These are phyloP conservation scores for Caretta caretta DNA, from an alignment of 2,113 vertebrate genomes.

Conservation along the genomic window DNA sequence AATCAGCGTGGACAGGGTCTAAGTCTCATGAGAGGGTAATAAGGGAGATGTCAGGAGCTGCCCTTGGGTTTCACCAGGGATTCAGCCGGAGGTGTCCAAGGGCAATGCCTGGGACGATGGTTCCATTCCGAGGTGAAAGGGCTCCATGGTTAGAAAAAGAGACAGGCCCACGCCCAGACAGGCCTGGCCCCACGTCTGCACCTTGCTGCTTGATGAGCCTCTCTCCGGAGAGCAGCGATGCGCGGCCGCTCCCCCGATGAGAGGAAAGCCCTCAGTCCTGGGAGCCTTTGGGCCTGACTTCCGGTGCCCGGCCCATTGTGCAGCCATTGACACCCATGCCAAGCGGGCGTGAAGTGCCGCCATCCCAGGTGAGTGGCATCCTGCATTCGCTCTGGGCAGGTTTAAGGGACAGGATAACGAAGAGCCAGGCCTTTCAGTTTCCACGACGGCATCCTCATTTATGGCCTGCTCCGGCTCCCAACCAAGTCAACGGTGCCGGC, in stretches of 20 bases:
- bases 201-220: neutral
- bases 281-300: neutral
- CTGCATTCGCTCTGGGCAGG: no score
- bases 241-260: no score
- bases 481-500: neutral
- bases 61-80: neutral
- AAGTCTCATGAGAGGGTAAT: neutral
- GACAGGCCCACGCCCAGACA: neutral
- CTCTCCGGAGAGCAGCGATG: neutral
- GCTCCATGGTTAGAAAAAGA: neutral
- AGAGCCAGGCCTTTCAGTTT: neutral
- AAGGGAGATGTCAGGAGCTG: neutral
- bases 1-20: neutral
- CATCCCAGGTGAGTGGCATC: no score
- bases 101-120: neutral
- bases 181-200: neutral
- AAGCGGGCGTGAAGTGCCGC: no score
- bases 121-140: neutral
- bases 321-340: no score
- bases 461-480: neutral
- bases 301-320: no score
- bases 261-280: neutral
- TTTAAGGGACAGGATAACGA: neutral
- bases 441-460: neutral
- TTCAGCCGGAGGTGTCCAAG: neutral